Evolutionary conservation across 1,140 invertebrate genomes (phyloP), one percentile per base, ranked within the genome.

Genomic region (Nephotettix cincticeps): DNA sequence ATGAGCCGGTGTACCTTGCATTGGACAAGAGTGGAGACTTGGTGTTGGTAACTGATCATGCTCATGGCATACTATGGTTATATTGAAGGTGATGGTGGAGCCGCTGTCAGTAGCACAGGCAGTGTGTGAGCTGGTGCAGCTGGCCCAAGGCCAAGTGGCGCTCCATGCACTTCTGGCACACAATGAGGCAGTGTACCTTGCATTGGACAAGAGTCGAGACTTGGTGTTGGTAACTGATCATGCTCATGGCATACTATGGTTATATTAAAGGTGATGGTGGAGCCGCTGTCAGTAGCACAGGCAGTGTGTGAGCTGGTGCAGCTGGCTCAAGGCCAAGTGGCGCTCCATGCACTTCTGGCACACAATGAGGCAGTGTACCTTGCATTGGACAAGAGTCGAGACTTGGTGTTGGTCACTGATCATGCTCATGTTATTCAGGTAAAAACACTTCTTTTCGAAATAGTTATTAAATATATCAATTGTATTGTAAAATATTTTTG

Each of bases 361-460:
- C 84, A 86, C 2, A 83, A 89, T 1, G 87, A 91, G 75, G 90
- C 92, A n/a, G 84, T 97, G 1, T 91, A 94, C 71, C 87, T 91
- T 21, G 94, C 94, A 27, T 83, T 96, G 30, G 93, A 97, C 77
- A 88, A 90, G 75, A 93, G 92, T 75, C 86, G 88, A 68, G 94
- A 97, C 79, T 87, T 94, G 75, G 89, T 98, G 13, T 90, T 95
- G 66, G 90, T 98, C 56, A 96, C 93, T 29, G 92, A 95, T 79
- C 88, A 92, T 73, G 86, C 91, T 72, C 90, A 93, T 78, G 86
- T 89, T 79, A 90, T 96, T 80, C 90, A 95, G 86, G 93, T 94
- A 82, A 84, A 73, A 71, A 19, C 36, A 66, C 4, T 9, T 25
- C 3, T n/a, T 54, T 54, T 19, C n/a, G 4, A 54, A 14, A 47